phyloP scores from a whole-genome alignment of 2,888 invertebrate species.

The Ariolimax columbianus region DNA sequence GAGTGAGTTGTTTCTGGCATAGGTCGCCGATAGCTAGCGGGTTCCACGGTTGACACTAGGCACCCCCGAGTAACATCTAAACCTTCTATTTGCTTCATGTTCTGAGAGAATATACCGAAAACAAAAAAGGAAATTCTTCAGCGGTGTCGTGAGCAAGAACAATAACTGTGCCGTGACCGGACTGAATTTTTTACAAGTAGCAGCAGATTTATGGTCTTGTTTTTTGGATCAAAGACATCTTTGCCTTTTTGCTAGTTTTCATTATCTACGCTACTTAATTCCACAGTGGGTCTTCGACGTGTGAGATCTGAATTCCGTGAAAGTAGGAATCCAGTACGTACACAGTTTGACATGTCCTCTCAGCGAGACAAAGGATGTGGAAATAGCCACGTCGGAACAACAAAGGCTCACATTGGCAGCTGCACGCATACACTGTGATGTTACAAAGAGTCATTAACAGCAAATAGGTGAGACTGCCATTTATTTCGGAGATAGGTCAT shows the following conservation, averaged over 20 bases:
- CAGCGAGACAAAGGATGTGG: too few relatives aligned
- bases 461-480: too few relatives aligned
- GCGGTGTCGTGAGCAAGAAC: slow-evolving; percentile 1
- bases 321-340: not conserved
- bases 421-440: too few relatives aligned
- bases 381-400: too few relatives aligned
- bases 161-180: not conserved
- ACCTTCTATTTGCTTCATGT: not conserved
- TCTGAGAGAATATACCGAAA: not conserved
- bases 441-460: too few relatives aligned
- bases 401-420: too few relatives aligned
- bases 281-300: slow-evolving; percentile 18
- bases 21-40: not conserved
- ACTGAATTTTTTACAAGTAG: slow-evolving; percentile 1
- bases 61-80: slow-evolving; percentile 14
- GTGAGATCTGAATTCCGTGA: slow-evolving; percentile 25
- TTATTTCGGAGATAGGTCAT: too few relatives aligned
- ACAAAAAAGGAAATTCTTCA: slow-evolving; percentile 13
- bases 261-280: slow-evolving; percentile 1
- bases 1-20: not conserved
- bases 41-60: not conserved
- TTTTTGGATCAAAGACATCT: slow-evolving; percentile 29
- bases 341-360: not conserved
- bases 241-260: slow-evolving; percentile 7
- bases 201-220: not conserved